A percentile compares a stretch with the other conserved stretches of the same genome.
Conservation (phyloP, 2,888 invertebrate species). For the Drosophila hawaiiensis region DNA sequence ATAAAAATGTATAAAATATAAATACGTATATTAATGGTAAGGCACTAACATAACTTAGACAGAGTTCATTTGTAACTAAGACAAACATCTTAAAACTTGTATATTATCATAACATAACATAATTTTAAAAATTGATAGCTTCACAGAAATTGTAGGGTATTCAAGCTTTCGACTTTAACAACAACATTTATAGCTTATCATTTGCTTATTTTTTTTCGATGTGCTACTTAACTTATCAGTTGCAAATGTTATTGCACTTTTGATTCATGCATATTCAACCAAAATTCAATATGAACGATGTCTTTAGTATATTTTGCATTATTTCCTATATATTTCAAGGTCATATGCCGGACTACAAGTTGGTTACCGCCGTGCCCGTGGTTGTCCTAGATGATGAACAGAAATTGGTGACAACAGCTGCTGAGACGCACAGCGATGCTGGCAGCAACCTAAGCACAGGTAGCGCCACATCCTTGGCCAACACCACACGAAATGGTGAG, state of each 20-base stretch:
- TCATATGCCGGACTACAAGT: conserved; percentile 88
- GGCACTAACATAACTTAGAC: neutral
- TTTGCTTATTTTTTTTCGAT: neutral
- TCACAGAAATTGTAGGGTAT: conserved; percentile 5
- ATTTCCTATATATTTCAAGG: conserved; percentile 55
- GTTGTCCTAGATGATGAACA: conserved; percentile 90
- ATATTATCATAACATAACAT: neutral
- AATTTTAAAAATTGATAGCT: neutral
- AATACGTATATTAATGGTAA: neutral
- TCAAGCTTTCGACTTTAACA: neutral
- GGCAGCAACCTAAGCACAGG: conserved; percentile 42
- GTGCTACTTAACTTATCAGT: conserved; percentile 20
- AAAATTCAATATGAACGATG: neutral
- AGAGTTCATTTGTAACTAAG: neutral
- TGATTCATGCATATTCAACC: conserved; percentile 14
- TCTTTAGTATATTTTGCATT: neutral
- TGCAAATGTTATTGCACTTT: conserved; percentile 4
- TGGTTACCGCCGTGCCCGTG: conserved; percentile 91
- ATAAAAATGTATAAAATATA: neutral
- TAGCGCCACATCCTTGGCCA: conserved; percentile 65
- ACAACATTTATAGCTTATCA: conserved; percentile 14
- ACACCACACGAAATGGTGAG: conserved; percentile 76
- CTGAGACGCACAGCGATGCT: conserved; percentile 36
- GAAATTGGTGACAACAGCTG: conserved; percentile 49
- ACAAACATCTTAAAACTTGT: neutral